Base-by-base conservation (phyloP, 2,888 invertebrate genomes). In the Pristionchus maxplancki region DNA sequence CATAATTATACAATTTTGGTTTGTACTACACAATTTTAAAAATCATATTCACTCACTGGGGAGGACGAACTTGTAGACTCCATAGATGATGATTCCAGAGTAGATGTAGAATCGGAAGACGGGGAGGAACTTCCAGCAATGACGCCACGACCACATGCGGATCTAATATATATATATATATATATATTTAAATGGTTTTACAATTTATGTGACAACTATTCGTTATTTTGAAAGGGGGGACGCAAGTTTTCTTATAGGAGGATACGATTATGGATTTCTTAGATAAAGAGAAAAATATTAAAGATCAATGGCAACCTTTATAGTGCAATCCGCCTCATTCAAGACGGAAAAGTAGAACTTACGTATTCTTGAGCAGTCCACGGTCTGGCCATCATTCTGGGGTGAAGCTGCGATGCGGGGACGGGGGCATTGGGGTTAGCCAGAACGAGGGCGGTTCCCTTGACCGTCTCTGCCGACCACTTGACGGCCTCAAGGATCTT, bases 61-160 rank as follows among this genome's bases (percentile, higher is more conserved):
- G 17, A 93, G 91, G 74, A 93, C 90, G 88, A 93, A 93, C 86
- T 93, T 93, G 93, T 92, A 93, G 64, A 93, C 93, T 89, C 93
- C 93, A 89, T 92, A 93, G 89, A 93, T 89, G 90, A 93, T 93
- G 89, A 92, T 90, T 62, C 92, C 93, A 31, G 93, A 93, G 90
- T 92, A 93, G 90, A 93, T 91, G 92, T 93, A 93, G 90, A 92
- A 93, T 64, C 93, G 93, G 91, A 93, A 92, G 53, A 93, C 91
- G 89, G 93, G 93, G 37, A 93, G 90, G 90, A 90, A 92, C 91
- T 93, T 92, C 93, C 93, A 93, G 91, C 91, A 91, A 89, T 93
- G 92, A 88, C 93, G 92, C 93, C 93, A 93, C 64, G 93, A 93
- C 91, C 92, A 91, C 93, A 93, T 93, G 83, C 93, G 92, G 83